These are phyloP conservation scores for Lasioglossum pauxillum DNA, from an alignment of 2,888 invertebrate genomes.

Conservation along the genomic window DNA sequence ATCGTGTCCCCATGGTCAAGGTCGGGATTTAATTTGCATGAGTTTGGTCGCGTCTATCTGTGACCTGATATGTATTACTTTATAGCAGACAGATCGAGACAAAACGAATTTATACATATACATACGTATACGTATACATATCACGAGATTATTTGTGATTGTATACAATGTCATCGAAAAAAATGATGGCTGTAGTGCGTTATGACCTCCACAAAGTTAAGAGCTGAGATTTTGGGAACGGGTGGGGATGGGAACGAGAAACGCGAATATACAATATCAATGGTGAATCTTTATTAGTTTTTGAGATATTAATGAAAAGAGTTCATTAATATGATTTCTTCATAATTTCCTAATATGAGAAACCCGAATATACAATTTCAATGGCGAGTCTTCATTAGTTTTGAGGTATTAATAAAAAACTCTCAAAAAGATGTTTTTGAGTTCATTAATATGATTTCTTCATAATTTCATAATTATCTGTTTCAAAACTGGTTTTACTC, in stretches of 20 bases:
- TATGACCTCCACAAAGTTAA: not conserved
- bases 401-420: too few species aligned
- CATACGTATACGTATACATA: not conserved
- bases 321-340: not conserved
- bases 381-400: not conserved
- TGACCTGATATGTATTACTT: not conserved
- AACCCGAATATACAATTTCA: too few species aligned
- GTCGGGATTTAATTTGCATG: slow-evolving; percentile 21
- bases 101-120: not conserved
- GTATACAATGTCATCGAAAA: not conserved
- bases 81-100: slow-evolving; percentile 4
- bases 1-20: slow-evolving; percentile 13
- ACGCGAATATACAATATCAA: too few species aligned
- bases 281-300: not conserved
- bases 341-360: not conserved
- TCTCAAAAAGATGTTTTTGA: not conserved
- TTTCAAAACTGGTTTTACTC: not conserved
- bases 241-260: too few species aligned
- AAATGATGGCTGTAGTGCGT: not conserved
- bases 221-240: not conserved
- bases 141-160: not conserved
- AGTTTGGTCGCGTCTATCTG: not conserved
- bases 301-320: too few species aligned
- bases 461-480: not conserved
- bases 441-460: not conserved